A percentile compares a stretch with the other conserved stretches of the same genome.
These are phyloP conservation scores for Charaxes varanes DNA, from an alignment of 1,140 invertebrate genomes.

Conservation along the genomic window DNA sequence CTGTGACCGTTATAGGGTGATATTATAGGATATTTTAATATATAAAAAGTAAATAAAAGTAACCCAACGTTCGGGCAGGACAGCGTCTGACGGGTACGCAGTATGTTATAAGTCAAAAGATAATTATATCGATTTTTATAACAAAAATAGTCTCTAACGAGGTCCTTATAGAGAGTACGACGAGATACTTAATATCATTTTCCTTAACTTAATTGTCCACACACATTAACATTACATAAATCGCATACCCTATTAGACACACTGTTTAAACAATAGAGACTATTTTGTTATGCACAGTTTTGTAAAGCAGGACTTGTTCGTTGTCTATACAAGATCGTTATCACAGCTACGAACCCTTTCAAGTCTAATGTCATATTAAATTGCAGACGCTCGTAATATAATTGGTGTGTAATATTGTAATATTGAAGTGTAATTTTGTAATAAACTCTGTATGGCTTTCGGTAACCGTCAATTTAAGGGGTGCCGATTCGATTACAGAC, in stretches of 20 bases:
- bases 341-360: conserved; percentile 26
- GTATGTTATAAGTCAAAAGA: no score
- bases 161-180: no score
- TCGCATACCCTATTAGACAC: no score
- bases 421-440: conserved; percentile 22
- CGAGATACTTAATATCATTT: neutral
- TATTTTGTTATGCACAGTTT: conserved; percentile 8
- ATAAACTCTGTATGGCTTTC: conserved; percentile 15
- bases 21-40: no score
- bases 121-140: no score
- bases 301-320: neutral
- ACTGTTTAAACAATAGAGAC: conserved; percentile 9
- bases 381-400: conserved; percentile 7
- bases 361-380: conserved; percentile 22
- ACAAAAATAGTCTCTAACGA: no score
- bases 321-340: conserved; percentile 22
- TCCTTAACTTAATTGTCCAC: conserved; percentile 3
- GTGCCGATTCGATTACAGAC: conserved; percentile 14
- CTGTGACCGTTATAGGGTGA: no score
- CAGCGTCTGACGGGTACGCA: no score
- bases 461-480: conserved; percentile 9
- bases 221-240: conserved; percentile 1
- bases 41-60: no score
- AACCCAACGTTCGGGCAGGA: no score
- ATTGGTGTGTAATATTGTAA: conserved; percentile 9